These are phyloP conservation scores for Synodontis membranacea DNA, from an alignment of 2,113 vertebrate species.

Conservation along the genomic window DNA sequence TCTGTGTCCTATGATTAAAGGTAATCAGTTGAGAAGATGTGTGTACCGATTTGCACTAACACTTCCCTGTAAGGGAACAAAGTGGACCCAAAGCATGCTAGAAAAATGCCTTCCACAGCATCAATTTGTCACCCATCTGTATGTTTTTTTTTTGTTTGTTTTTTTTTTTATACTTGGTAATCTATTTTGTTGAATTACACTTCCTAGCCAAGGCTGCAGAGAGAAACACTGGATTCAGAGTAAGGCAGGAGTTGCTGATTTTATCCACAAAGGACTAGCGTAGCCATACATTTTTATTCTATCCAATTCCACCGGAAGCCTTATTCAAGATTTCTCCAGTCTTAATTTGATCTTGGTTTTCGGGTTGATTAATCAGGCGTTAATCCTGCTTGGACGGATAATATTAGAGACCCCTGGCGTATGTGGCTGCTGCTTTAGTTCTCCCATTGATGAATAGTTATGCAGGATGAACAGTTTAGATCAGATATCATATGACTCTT, in stretches of 20 bases:
- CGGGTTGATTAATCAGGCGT: neutral
- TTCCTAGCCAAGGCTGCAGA: no score
- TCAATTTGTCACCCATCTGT: neutral
- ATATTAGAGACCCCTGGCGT: neutral
- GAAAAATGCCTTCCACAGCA: neutral
- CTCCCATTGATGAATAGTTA: neutral
- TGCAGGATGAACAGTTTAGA: neutral
- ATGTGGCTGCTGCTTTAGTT: neutral
- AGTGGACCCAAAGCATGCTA: neutral
- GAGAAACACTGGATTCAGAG: neutral
- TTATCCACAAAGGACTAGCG: neutral
- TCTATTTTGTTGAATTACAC: neutral
- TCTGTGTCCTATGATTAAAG: neutral
- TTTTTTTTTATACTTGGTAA: neutral
- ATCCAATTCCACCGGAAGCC: neutral
- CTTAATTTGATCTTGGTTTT: neutral
- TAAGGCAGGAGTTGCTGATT: neutral
- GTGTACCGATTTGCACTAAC: neutral
- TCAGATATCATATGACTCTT: constrained; percentile 9
- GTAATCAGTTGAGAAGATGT: neutral
- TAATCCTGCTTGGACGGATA: neutral
- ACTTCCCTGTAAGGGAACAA: neutral
- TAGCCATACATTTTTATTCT: neutral
- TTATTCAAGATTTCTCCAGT: neutral
- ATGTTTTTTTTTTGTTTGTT: no score